A percentile compares a stretch with the other conserved stretches of the same genome.
Evolutionary conservation across 2,797 vertebrate species (phyloP).

Genomic region (Hemitrygon akajei): DNA sequence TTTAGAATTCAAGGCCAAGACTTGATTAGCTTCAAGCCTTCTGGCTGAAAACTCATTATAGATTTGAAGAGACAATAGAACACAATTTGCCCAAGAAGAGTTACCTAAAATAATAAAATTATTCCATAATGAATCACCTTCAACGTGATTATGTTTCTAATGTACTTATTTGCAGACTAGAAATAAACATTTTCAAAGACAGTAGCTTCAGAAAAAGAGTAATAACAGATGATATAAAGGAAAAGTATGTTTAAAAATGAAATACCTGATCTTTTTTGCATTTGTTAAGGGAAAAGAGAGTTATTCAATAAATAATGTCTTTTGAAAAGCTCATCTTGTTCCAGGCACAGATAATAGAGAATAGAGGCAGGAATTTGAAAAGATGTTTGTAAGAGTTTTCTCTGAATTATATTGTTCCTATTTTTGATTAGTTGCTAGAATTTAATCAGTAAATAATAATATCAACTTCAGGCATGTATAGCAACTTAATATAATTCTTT

Average conservation of each 20-base stretch:
- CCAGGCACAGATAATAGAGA: not conserved
- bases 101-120: not conserved
- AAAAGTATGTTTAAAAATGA: not conserved
- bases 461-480: not conserved
- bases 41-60: not conserved
- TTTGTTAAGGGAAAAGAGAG: not conserved
- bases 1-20: no score
- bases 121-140: not conserved
- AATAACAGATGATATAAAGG: not conserved
- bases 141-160: slow-evolving; percentile 20
- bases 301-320: not conserved
- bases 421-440: not conserved
- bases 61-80: not conserved
- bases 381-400: not conserved
- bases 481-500: not conserved
- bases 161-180: not conserved
- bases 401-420: not conserved
- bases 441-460: not conserved
- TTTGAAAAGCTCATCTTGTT: not conserved
- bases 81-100: not conserved
- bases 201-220: not conserved
- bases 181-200: slow-evolving; percentile 22
- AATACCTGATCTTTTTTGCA: not conserved
- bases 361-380: not conserved
- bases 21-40: not conserved